A percentile compares a stretch with the other conserved stretches of the same genome.
Evolutionary conservation across 2,888 invertebrate species (phyloP).

Genomic region (Volucella inanis): DNA sequence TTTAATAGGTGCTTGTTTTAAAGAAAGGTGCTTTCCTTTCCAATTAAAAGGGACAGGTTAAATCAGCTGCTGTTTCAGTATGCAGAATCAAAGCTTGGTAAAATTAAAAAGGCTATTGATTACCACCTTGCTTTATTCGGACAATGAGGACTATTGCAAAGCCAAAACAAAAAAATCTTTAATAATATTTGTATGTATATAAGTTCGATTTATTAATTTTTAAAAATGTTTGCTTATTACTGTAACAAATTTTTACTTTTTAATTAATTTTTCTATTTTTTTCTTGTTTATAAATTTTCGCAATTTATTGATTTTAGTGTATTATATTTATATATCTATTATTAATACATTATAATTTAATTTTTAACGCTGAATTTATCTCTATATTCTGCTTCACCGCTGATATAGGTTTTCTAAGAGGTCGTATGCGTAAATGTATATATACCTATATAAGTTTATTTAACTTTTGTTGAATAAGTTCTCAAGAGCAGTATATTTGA

Average conservation of each 20-base stretch:
- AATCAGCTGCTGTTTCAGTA: no score
- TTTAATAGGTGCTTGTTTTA: no score
- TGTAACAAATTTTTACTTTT: conserved; percentile 35
- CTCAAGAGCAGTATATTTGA: conserved; percentile 1
- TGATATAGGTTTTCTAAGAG: conserved; percentile 1
- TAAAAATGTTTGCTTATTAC: conserved; percentile 32
- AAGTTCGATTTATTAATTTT: conserved; percentile 46
- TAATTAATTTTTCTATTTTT: conserved; percentile 12
- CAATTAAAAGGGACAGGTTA: no score
- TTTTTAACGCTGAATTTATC: conserved; percentile 5
- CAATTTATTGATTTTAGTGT: conserved; percentile 13
- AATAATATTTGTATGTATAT: conserved; percentile 21
- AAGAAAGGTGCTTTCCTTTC: no score
- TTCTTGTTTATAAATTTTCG: conserved; percentile 28
- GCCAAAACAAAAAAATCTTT: not conserved
- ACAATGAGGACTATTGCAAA: not conserved
- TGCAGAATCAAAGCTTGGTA: no score
- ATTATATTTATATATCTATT: not conserved
- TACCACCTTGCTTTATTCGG: no score
- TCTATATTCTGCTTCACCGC: not conserved
- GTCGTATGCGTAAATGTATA: not conserved
- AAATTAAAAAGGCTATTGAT: no score
- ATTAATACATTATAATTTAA: not conserved
- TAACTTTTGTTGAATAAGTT: not conserved
- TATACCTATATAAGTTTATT: not conserved